Evolutionary conservation across 2,888 invertebrate species (phyloP).

Genomic region (Helobdella robusta): DNA sequence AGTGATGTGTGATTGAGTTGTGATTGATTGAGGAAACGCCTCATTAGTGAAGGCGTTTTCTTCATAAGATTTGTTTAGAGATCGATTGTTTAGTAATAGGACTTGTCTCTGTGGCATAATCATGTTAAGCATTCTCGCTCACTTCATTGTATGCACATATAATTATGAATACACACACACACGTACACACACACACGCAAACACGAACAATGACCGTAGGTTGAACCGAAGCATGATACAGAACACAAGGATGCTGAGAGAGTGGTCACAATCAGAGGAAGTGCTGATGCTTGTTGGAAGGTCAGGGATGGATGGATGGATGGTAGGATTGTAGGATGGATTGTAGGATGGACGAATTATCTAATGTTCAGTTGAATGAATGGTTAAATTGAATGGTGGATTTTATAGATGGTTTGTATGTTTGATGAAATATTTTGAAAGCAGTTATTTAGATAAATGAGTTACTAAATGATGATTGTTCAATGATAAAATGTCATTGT

Average conservation of each 20-base stretch:
- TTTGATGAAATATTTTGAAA: no score
- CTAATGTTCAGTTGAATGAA: not conserved
- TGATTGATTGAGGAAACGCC: no score
- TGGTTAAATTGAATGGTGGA: not conserved
- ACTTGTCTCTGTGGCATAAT: no score
- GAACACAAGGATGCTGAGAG: conserved; percentile 62
- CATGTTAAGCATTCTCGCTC: no score
- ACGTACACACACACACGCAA: conserved; percentile 9
- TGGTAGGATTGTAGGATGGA: not conserved
- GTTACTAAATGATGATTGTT: no score
- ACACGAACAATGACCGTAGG: conserved; percentile 33
- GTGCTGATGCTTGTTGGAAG: conserved; percentile 34
- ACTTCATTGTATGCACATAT: no score
- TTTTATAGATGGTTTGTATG: no score
- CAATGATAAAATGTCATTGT: no score
- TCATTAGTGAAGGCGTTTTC: no score
- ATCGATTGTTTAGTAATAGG: no score
- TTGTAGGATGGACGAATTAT: not conserved
- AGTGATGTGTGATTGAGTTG: not conserved
- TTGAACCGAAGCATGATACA: conserved; percentile 50
- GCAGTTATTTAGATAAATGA: no score
- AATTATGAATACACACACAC: not conserved
- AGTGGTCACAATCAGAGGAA: conserved; percentile 78
- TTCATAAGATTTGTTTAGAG: no score
- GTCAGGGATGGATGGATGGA: conserved; percentile 11